Conservation (phyloP, 2,888 invertebrate genomes). For the Netelia inedita region DNA sequence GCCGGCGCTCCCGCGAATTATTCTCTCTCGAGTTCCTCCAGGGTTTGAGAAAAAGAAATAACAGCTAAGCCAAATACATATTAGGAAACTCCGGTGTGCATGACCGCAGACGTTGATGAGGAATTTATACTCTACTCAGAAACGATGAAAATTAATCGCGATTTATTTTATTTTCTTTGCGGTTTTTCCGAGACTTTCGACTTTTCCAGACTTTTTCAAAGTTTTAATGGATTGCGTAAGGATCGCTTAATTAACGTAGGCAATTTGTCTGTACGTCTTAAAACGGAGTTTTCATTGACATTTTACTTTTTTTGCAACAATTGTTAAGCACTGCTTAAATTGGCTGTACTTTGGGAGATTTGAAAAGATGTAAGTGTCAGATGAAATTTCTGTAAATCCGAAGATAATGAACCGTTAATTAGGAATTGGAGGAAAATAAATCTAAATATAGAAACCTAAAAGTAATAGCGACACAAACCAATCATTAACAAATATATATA, state of each 20-base stretch:
- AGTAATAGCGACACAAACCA: too few species aligned
- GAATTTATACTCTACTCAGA: slow-evolving; percentile 27
- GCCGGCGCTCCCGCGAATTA: slow-evolving; percentile 45
- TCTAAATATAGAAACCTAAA: not conserved
- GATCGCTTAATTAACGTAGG: not conserved
- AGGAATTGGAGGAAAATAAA: not conserved
- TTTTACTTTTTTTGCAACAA: too few species aligned
- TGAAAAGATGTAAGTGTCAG: too few species aligned
- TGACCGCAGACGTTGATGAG: slow-evolving; percentile 32
- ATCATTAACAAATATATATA: too few species aligned
- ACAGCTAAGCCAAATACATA: slow-evolving; percentile 66
- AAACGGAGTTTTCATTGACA: too few species aligned
- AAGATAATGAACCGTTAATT: too few species aligned
- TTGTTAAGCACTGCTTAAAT: too few species aligned
- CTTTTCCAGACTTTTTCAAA: not conserved
- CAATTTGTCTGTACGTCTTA: not conserved
- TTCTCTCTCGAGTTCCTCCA: slow-evolving; percentile 33
- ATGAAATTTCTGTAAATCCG: not conserved
- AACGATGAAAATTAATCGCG: slow-evolving; percentile 28
- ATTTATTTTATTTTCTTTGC: not conserved
- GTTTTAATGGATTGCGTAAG: not conserved
- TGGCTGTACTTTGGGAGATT: too few species aligned
- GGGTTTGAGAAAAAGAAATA: slow-evolving; percentile 47
- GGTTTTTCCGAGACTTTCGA: slow-evolving; percentile 27
- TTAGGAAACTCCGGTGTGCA: slow-evolving; percentile 56